Conservation (phyloP, 2,797 vertebrate genomes). For the Myripristis murdjan region DNA sequence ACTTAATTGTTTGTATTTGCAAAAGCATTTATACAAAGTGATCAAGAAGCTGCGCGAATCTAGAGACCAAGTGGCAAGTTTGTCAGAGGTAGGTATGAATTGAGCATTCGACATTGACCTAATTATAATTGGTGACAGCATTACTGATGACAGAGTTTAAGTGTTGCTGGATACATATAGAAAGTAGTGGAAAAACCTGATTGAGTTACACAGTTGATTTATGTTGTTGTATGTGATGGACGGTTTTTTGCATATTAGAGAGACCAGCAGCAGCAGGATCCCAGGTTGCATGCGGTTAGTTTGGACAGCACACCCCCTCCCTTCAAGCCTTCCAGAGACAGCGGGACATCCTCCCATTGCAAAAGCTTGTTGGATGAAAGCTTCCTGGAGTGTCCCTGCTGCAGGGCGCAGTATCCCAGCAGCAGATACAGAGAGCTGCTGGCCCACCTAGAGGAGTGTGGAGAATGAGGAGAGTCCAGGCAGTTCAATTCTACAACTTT, state of each 20-base stretch:
- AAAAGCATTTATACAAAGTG: constrained; percentile 84
- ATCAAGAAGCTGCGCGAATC: constrained; percentile 84
- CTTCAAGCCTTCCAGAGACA: constrained; percentile 6
- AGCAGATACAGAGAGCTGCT: constrained; percentile 89
- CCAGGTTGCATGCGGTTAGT: constrained; percentile 63
- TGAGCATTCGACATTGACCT: constrained; percentile 32
- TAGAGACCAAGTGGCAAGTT: constrained; percentile 75
- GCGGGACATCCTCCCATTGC: constrained; percentile 11
- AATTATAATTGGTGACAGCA: neutral
- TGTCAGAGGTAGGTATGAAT: constrained; percentile 79
- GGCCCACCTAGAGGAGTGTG: constrained; percentile 88
- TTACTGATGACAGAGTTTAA: neutral
- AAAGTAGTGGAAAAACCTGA: neutral
- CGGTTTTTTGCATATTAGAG: constrained; percentile 68
- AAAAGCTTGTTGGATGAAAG: constrained; percentile 85
- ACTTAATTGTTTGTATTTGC: constrained; percentile 86
- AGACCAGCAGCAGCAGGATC: constrained; percentile 51
- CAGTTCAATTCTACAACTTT: constrained; percentile 6
- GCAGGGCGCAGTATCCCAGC: constrained; percentile 84
- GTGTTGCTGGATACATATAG: neutral
- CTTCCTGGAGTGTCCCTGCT: constrained; percentile 90
- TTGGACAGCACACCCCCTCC: constrained; percentile 43
- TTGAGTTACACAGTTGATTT: neutral
- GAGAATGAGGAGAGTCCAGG: constrained; percentile 37
- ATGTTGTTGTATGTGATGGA: constrained; percentile 9